A percentile compares a stretch with the other conserved stretches of the same genome.
Evolutionary conservation across 2,113 vertebrate genomes (phyloP).

Genomic region (Atherinomorus stipes): DNA sequence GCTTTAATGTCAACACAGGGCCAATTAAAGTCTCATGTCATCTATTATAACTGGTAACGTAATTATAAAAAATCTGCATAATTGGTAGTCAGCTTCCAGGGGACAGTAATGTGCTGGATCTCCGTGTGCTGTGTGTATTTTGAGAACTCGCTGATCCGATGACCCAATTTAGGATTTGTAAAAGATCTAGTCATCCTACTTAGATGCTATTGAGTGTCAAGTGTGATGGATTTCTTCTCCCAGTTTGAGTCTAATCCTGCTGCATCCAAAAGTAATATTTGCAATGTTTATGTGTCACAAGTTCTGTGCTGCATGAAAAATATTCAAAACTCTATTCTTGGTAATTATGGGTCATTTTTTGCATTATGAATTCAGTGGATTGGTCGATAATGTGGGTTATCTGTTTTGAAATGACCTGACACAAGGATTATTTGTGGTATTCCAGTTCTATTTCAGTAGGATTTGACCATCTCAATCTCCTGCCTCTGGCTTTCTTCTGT

Average conservation of each 20-base stretch:
- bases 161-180: conserved; percentile 65
- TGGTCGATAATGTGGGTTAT: conserved; percentile 35
- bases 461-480: conserved; percentile 41
- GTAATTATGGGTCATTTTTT: conserved; percentile 43
- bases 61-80: conserved; percentile 19
- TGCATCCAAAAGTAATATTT: conserved; percentile 64
- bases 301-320: conserved; percentile 25
- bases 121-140: conserved; percentile 31
- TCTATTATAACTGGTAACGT: conserved; percentile 42
- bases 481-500: conserved; percentile 10
- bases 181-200: conserved; percentile 61
- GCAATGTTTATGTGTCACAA: conserved; percentile 32
- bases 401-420: conserved; percentile 31
- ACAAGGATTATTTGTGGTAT: conserved; percentile 19
- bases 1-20: conserved; percentile 4
- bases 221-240: conserved; percentile 65
- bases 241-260: conserved; percentile 63
- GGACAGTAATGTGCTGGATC: conserved; percentile 28
- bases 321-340: conserved; percentile 24
- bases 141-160: conserved; percentile 37
- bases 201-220: conserved; percentile 62
- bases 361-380: conserved; percentile 37
- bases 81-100: conserved; percentile 18
- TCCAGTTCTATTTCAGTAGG: conserved; percentile 29
- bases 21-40: conserved; percentile 18